Evolutionary conservation across 2,797 vertebrate genomes (phyloP).

Genomic region (Sebastes kiyomatsui): DNA sequence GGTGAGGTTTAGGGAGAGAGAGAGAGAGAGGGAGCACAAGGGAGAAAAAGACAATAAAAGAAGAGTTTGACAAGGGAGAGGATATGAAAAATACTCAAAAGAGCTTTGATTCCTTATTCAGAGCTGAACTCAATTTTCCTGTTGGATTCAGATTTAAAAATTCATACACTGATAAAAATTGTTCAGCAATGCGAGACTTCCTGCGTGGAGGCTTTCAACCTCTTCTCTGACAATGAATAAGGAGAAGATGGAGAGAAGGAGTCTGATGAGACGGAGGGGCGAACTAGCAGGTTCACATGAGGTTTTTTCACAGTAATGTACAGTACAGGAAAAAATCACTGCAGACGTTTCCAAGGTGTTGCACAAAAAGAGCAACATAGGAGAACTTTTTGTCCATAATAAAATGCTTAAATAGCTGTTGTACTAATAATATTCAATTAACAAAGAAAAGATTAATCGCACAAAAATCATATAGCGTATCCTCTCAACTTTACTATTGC

Average conservation of each 20-base stretch:
- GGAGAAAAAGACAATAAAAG: slow-evolving; percentile 39
- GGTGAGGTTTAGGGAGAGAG: slow-evolving; percentile 31
- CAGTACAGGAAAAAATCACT: not conserved
- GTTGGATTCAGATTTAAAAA: slow-evolving; percentile 62
- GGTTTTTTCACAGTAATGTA: slow-evolving; percentile 23
- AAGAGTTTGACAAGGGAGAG: slow-evolving; percentile 42
- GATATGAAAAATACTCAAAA: slow-evolving; percentile 42
- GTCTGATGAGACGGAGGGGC: slow-evolving; percentile 35
- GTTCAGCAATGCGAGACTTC: slow-evolving; percentile 56
- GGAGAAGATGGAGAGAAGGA: slow-evolving; percentile 25
- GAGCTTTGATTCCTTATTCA: slow-evolving; percentile 66
- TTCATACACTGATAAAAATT: slow-evolving; percentile 68
- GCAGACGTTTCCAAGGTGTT: not conserved
- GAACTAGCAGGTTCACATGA: not conserved
- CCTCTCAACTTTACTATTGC: not conserved
- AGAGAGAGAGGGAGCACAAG: not conserved
- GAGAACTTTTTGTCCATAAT: not conserved
- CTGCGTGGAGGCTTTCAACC: slow-evolving; percentile 33
- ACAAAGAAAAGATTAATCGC: not conserved
- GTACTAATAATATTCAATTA: not conserved
- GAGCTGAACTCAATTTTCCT: slow-evolving; percentile 56
- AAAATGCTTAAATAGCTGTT: not conserved
- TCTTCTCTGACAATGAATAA: slow-evolving; percentile 50
- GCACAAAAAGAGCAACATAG: not conserved
- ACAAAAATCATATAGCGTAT: no score